Percentiles rank a stretch among this genome's conserved stretches.
These are phyloP conservation scores for Uropsilus gracilis DNA, from an alignment of 2,113 vertebrate species.

Conservation along the genomic window DNA sequence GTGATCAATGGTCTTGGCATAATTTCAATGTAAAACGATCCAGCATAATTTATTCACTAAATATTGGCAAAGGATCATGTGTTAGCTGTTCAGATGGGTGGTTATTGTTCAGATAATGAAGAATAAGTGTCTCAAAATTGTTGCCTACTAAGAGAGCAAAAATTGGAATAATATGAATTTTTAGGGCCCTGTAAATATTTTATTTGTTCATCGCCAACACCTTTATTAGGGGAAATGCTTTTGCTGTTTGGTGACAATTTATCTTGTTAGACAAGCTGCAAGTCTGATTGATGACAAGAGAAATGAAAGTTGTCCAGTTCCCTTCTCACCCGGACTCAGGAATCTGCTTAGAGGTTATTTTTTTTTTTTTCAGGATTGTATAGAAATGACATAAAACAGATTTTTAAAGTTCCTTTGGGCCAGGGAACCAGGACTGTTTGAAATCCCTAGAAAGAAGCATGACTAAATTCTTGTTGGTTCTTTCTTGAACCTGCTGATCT, in stretches of 20 bases:
- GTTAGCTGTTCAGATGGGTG: conserved; percentile 56
- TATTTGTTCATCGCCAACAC: conserved; percentile 24
- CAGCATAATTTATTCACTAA: conserved; percentile 46
- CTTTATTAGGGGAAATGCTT: conserved; percentile 21
- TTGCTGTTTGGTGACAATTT: conserved; percentile 5
- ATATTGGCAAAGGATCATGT: conserved; percentile 29
- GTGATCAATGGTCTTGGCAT: conserved; percentile 23
- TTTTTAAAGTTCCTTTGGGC: not conserved
- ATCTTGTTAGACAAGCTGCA: not conserved
- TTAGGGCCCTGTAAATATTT: conserved; percentile 68
- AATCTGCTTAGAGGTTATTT: not conserved
- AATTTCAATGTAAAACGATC: conserved; percentile 15
- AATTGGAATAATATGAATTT: conserved; percentile 37
- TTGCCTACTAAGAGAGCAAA: conserved; percentile 52
- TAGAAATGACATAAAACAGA: conserved; percentile 40
- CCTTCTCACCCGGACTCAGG: not conserved
- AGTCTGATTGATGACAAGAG: not conserved
- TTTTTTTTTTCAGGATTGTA: conserved; percentile 24
- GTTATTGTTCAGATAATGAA: conserved; percentile 56
- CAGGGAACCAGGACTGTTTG: not conserved
- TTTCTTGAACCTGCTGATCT: conserved; percentile 8
- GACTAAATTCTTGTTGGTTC: not conserved
- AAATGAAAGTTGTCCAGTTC: not conserved
- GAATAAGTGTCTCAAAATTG: conserved; percentile 54
- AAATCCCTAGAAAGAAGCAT: conserved; percentile 44